Base-by-base conservation (phyloP, 2,888 invertebrate genomes). In the Sphaerophoria rueppellii region DNA sequence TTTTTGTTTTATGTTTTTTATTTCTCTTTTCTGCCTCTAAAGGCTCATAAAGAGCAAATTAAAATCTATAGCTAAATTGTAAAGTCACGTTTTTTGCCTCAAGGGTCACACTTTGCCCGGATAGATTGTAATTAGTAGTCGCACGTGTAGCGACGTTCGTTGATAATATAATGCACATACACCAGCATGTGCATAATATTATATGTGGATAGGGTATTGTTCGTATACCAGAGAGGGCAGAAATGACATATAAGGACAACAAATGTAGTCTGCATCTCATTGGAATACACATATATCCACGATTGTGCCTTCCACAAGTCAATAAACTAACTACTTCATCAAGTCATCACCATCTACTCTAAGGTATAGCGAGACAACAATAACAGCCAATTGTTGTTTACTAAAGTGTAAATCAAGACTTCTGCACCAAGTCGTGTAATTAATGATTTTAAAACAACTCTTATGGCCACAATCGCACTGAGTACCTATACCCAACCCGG, bases 61-160 rank as follows among this genome's bases (percentile, higher is more conserved):
- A 71, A 65, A 63, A 67, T 54, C 52, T 57, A 76, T 16, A 54
- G 52, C 46, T 43, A 54, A 79, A 65, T 58, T 58, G 69, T 37
- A 55, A 70, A 82, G 82, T 82, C 82, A 82, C 82, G 82, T 79
- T 78, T 74, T 37, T 12, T 67, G 43, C 50, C 32, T 74, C 60
- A 74, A 70, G 73, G 65, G 63, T 71, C 50, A 46, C 63, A 80
- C 79, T 74, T 80, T 69, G 55, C 52, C 69, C 58, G 72, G 63
- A 54, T 52, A 65, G 70, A 37, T 60, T 70, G 46, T 82, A 82
- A 82, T 82, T 82, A 82, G 79, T 74, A 70, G 60, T 79, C 79
- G 74, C 82, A 82, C 82, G 82, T 82, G 82, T 82, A 74, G 70
- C 82, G 70, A 74, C 78, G 55, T 79, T 52, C 37, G n/a, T 14